phyloP scores from a whole-genome alignment of 1,140 invertebrate genomes.

The Alviniconcha marisindica region DNA sequence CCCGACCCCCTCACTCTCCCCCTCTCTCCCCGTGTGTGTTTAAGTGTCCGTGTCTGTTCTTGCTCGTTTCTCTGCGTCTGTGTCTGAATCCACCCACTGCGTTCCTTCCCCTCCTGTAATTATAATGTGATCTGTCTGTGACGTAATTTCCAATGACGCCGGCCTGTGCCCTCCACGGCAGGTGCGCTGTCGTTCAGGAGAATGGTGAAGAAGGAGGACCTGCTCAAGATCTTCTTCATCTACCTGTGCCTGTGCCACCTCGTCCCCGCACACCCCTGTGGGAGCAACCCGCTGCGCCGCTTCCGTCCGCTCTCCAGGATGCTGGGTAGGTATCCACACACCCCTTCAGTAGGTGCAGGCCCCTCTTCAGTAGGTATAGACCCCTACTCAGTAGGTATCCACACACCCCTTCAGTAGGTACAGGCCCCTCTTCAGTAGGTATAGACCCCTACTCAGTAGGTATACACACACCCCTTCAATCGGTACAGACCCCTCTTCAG shows the following conservation, averaged over 20 bases:
- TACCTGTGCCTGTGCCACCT: constrained; percentile 57
- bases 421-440: no score
- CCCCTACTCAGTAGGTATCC: no score
- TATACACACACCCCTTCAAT: no score
- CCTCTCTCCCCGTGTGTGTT: neutral
- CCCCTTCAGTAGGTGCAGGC: no score
- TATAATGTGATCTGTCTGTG: neutral
- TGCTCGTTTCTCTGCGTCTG: no score
- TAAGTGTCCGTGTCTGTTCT: neutral
- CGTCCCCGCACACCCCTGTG: constrained; percentile 55
- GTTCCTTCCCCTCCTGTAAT: no score
- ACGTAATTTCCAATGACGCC: neutral
- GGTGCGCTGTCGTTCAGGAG: constrained; percentile 58
- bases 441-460: no score
- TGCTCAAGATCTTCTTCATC: constrained; percentile 57
- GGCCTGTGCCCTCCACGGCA: constrained; percentile 32
- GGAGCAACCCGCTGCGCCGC: constrained; percentile 53
- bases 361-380: no score
- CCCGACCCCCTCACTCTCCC: neutral
- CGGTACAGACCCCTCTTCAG: no score
- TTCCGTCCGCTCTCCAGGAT: constrained; percentile 48
- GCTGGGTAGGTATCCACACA: constrained; percentile 48
- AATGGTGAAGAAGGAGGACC: constrained; percentile 59
- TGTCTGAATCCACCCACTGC: no score
- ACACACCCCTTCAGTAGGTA: no score